Evolutionary conservation across 2,797 vertebrate genomes (phyloP).

Genomic region (Pteropus rufus): DNA sequence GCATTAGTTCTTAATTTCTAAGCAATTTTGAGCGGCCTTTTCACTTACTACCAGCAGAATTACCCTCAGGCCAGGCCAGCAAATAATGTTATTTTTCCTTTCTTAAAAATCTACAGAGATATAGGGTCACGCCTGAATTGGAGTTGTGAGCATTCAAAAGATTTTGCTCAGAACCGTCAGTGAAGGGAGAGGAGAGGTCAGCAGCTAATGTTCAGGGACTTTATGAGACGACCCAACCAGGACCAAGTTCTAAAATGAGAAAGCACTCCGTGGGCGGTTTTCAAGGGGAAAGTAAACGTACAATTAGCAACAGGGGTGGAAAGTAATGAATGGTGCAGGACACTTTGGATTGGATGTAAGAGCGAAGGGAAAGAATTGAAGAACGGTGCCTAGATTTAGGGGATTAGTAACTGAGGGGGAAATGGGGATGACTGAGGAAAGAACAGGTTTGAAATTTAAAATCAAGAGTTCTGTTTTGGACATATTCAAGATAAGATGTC

Average conservation of each 20-base stretch:
- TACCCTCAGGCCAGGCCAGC: not conserved
- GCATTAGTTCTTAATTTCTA: not conserved
- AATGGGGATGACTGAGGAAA: not conserved
- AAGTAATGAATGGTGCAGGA: not conserved
- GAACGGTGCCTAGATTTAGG: not conserved
- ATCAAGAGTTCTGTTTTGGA: not conserved
- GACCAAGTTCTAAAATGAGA: not conserved
- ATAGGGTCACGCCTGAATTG: not conserved
- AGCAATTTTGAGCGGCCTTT: conserved; percentile 6
- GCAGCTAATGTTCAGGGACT: not conserved
- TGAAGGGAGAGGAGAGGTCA: not conserved
- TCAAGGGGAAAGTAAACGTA: not conserved
- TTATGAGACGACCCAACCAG: not conserved
- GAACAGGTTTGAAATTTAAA: not conserved
- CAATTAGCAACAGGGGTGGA: not conserved
- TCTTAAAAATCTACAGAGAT: not conserved
- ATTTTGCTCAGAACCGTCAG: not conserved
- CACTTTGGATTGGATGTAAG: not conserved
- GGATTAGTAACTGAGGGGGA: not conserved
- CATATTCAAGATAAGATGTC: not conserved
- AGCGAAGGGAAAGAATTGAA: not conserved
- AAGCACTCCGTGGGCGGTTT: not conserved
- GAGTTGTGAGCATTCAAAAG: not conserved
- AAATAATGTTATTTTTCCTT: not conserved
- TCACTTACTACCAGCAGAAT: not conserved